Evolutionary conservation across 2,797 vertebrate genomes (phyloP).

Genomic region (Tokudaia tokunoshimensis): DNA sequence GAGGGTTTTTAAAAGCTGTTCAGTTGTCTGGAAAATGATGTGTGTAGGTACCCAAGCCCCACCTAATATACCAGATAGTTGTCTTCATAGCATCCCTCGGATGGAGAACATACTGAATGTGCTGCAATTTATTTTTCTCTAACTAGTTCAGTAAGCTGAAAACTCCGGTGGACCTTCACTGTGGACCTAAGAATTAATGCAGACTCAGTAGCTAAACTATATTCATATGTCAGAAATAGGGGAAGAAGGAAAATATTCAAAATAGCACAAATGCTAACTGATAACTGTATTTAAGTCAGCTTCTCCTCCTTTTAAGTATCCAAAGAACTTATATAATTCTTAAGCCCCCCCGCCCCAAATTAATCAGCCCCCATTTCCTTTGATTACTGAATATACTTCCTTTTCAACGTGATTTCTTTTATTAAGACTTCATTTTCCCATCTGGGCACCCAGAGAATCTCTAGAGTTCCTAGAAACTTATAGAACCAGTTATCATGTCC

Average conservation of each 20-base stretch:
- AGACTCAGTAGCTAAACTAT: neutral
- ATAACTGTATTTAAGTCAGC: conserved; percentile 40
- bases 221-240: neutral
- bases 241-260: neutral
- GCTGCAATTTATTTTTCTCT: neutral
- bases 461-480: conserved; percentile 57
- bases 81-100: neutral
- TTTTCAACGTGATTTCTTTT: conserved; percentile 62
- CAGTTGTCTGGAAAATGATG: neutral
- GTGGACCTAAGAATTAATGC: neutral
- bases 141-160: neutral
- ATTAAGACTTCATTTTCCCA: conserved; percentile 62
- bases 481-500: conserved; percentile 5
- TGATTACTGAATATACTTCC: conserved; percentile 51
- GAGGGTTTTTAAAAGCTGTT: conserved; percentile 17
- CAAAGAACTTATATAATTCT: conserved; percentile 19
- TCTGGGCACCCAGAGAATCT: conserved; percentile 40
- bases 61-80: neutral
- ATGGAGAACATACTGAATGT: neutral
- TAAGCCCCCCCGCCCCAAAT: neutral
- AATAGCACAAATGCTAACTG: conserved; percentile 8
- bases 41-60: neutral
- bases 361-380: conserved; percentile 28
- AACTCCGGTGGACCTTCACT: neutral
- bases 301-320: conserved; percentile 23